phyloP scores from a whole-genome alignment of 2,888 invertebrate genomes.

The Mimachlamys varia region DNA sequence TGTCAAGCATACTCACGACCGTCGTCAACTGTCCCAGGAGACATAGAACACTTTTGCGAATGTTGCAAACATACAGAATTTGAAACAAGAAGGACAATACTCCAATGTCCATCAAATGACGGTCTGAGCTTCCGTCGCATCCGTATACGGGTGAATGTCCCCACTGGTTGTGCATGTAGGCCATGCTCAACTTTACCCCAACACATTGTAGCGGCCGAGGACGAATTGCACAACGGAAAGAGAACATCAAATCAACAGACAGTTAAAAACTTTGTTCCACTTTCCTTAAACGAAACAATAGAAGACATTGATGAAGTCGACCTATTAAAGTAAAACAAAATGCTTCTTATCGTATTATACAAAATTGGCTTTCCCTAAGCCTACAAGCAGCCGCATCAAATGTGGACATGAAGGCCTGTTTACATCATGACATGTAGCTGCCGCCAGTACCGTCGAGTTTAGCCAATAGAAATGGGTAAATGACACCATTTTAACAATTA shows the following conservation, averaged over 20 bases:
- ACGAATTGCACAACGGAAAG: not conserved
- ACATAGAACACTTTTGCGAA: not conserved
- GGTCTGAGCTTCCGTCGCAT: not conserved
- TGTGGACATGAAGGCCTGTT: too few relatives aligned
- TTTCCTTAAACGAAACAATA: not conserved
- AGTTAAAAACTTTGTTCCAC: not conserved
- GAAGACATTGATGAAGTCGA: not conserved
- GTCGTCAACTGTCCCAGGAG: not conserved
- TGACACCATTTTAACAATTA: too few relatives aligned
- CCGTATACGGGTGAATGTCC: not conserved
- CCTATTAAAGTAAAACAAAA: not conserved
- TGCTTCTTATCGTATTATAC: not conserved
- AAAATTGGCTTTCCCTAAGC: not conserved
- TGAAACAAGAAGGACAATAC: not conserved
- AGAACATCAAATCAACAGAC: not conserved
- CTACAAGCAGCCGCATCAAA: too few relatives aligned
- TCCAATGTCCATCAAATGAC: not conserved
- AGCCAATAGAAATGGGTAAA: too few relatives aligned
- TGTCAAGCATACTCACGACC: not conserved
- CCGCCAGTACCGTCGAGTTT: too few relatives aligned
- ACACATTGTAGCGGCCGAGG: not conserved
- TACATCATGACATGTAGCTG: too few relatives aligned
- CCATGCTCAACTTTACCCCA: not conserved
- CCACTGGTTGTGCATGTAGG: not conserved
- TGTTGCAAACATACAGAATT: conserved; percentile 8